These are phyloP conservation scores for Watsonalla cultraria DNA, from an alignment of 2,888 invertebrate species.

Conservation along the genomic window DNA sequence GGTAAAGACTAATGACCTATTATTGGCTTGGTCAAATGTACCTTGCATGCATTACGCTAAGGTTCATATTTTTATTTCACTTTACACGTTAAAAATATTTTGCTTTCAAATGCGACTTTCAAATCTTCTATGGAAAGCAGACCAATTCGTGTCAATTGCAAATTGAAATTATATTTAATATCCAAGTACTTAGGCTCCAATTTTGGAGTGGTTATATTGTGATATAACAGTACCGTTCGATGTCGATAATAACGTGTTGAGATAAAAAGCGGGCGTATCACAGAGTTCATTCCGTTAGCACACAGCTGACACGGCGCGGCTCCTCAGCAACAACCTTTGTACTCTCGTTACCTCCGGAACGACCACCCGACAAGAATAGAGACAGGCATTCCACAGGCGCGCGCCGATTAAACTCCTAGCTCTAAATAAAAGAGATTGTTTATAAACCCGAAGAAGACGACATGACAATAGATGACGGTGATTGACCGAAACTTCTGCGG, in stretches of 20 bases:
- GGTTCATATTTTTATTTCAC: no score
- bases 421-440: conserved; percentile 78
- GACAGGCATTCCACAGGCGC: conserved; percentile 68
- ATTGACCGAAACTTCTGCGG: conserved; percentile 59
- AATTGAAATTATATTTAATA: conserved; percentile 5
- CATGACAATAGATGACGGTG: conserved; percentile 75
- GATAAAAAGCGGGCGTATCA: conserved; percentile 45
- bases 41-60: no score
- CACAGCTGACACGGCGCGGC: conserved; percentile 63
- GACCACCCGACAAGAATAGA: conserved; percentile 75
- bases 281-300: conserved; percentile 51
- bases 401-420: conserved; percentile 73
- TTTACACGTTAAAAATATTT: no score
- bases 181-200: not conserved
- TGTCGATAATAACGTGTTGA: not conserved
- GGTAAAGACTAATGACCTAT: conserved; percentile 15
- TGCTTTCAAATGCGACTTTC: no score
- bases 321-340: conserved; percentile 73
- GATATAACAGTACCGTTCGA: not conserved
- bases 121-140: conserved; percentile 2
- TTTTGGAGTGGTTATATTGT: not conserved
- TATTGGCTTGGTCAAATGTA: not conserved
- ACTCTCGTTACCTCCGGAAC: conserved; percentile 64
- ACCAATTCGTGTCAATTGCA: no score
- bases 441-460: conserved; percentile 73